A percentile compares a stretch with the other conserved stretches of the same genome.
phyloP scores from a whole-genome alignment of 2,888 invertebrate species.

The Cataglyphis altisquamis region DNA sequence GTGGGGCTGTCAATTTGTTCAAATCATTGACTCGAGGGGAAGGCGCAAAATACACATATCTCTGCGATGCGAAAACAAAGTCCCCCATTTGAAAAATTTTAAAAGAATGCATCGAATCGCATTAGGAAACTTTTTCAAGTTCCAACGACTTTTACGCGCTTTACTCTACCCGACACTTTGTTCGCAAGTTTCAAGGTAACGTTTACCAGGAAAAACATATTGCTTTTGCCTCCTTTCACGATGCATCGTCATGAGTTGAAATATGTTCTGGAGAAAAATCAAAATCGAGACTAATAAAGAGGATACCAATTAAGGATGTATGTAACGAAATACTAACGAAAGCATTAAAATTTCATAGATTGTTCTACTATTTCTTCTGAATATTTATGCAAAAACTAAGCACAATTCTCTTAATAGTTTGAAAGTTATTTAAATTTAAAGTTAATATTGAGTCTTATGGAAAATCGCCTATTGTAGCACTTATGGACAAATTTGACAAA shows the following conservation, averaged over 20 bases:
- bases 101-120: conserved; percentile 6
- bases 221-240: not conserved
- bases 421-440: no score
- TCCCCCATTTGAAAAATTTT: conserved; percentile 19
- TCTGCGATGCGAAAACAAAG: conserved; percentile 6
- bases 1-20: not conserved
- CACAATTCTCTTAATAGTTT: no score
- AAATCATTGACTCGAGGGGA: not conserved
- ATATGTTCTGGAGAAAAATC: not conserved
- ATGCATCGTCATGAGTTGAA: not conserved
- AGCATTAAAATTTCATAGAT: no score
- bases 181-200: conserved; percentile 44
- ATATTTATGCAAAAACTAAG: no score
- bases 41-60: not conserved
- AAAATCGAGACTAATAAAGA: not conserved
- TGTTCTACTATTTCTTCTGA: no score
- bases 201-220: not conserved
- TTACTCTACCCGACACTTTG: conserved; percentile 13
- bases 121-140: conserved; percentile 41
- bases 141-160: conserved; percentile 13
- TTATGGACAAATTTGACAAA: no score
- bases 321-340: no score
- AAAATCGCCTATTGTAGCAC: no score
- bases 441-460: no score
- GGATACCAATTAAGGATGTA: no score